A percentile compares a stretch with the other conserved stretches of the same genome.
These are phyloP conservation scores for Thamnaconus septentrionalis DNA, from an alignment of 2,113 vertebrate species.

Conservation along the genomic window DNA sequence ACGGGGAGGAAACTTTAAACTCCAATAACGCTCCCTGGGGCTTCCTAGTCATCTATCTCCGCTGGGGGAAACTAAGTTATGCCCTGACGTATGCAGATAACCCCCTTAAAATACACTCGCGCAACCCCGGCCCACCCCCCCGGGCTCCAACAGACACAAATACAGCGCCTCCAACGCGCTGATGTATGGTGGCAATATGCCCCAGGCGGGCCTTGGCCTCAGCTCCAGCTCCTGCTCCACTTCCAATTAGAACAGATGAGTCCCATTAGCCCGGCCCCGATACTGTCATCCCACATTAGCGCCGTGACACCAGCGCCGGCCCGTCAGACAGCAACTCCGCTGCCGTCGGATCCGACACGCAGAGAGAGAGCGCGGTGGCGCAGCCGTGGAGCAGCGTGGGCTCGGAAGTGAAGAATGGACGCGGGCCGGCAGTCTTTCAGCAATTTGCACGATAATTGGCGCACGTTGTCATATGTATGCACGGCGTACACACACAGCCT, in stretches of 20 bases:
- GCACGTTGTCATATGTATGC: slow-evolving; percentile 42
- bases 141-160: slow-evolving; percentile 19
- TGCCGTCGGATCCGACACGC: slow-evolving; percentile 65
- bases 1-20: slow-evolving; percentile 72
- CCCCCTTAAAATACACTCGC: slow-evolving; percentile 45
- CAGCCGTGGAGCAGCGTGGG: slow-evolving; percentile 37
- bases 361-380: slow-evolving; percentile 58
- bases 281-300: slow-evolving; percentile 74
- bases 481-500: slow-evolving; percentile 50
- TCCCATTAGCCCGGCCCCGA: slow-evolving; percentile 73
- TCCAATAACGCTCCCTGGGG: slow-evolving; percentile 69
- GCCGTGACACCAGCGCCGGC: slow-evolving; percentile 57
- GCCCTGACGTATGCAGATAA: slow-evolving; percentile 75
- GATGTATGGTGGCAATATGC: slow-evolving; percentile 83
- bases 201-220: slow-evolving; percentile 69
- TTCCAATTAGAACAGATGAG: slow-evolving; percentile 80
- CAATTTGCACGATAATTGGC: slow-evolving; percentile 64
- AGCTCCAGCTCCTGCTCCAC: slow-evolving; percentile 60
- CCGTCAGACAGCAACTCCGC: slow-evolving; percentile 59
- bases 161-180: slow-evolving; percentile 66
- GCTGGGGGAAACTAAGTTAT: slow-evolving; percentile 72
- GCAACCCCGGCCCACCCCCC: not conserved
- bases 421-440: slow-evolving; percentile 3
- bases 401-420: slow-evolving; percentile 60
- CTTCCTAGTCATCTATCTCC: slow-evolving; percentile 72